A percentile compares a stretch with the other conserved stretches of the same genome.
Evolutionary conservation across 2,888 invertebrate species (phyloP).

Genomic region (Plusia festucae): DNA sequence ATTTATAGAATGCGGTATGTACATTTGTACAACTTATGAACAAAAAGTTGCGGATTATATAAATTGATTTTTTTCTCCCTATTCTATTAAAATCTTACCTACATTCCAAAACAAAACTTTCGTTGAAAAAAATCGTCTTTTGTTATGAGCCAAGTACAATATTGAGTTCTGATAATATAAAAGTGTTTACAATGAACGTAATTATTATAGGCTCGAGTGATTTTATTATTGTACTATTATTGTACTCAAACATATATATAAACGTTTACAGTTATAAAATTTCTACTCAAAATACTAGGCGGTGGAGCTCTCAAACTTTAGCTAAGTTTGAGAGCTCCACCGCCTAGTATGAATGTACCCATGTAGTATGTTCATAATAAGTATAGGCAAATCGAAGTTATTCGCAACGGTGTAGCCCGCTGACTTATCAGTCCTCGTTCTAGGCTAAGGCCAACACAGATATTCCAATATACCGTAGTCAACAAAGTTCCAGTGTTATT

Average conservation of each 20-base stretch:
- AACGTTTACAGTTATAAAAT: too few species aligned
- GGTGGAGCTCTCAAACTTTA: too few species aligned
- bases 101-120: constrained; percentile 8
- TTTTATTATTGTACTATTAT: not conserved
- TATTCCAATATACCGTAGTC: not conserved
- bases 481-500: not conserved
- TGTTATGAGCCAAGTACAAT: constrained; percentile 32
- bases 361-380: not conserved
- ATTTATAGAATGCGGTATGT: too few species aligned
- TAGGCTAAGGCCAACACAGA: not conserved
- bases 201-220: not conserved
- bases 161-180: constrained; percentile 24
- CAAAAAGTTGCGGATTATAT: too few species aligned
- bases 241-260: too few species aligned
- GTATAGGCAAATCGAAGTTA: not conserved
- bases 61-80: too few species aligned
- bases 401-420: not conserved
- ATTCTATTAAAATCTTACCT: not conserved
- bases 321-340: not conserved
- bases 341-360: too few species aligned
- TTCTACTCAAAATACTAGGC: not conserved
- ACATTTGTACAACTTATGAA: not conserved
- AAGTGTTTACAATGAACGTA: constrained; percentile 11
- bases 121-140: constrained; percentile 19
- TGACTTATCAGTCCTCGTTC: not conserved